Base-by-base conservation (phyloP, 2,888 invertebrate species). In the Zhuqinia jingwanae region DNA sequence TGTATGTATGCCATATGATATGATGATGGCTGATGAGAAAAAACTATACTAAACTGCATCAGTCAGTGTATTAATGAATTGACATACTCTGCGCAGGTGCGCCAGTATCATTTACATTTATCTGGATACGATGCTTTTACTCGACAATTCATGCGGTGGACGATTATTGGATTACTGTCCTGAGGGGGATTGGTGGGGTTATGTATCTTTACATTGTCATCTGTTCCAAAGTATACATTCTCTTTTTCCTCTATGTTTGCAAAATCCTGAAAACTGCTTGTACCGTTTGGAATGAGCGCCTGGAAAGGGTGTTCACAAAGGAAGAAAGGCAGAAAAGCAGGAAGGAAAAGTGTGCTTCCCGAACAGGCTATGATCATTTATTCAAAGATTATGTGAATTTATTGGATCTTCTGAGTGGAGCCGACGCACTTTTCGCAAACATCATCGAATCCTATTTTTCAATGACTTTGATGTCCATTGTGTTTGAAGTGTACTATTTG, bases 401-500 rank as follows among this genome's bases (percentile, higher is more conserved):
- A 0, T 56, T 90, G 20, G 90, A 90, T 68, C 79, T 90, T 11
- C 75, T 90, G 25, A 87, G 87, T 30, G 90, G 89, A 22, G 83
- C 89, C 2, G 90, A 90, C 45, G 68, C 76, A 25, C 27, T 90
- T 13, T 90, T 90, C 45, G 65, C 87, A 0, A 88, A 87, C 53
- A 87, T 88, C 20, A 78, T 90, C 5, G 90, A 90, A 42, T 88
- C 89, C 10, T 90, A 89, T 56, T 90, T 84, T 82, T 79, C 70
- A 22, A 87, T 84, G 27, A 87, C 89, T 20, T 53, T 89, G 22
- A 56, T 88, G 30, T 89, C 85, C 56, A 85, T 89, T 20, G 88
- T 89, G 30, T 89, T 89, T 63, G 90, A 90, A 79, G 78, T 90
- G 17, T 90, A 89, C 58, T 88, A 90, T 58, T 47, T 87, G 0